phyloP scores from a whole-genome alignment of 2,888 invertebrate genomes.

The Drosophila nr. perissopoda region DNA sequence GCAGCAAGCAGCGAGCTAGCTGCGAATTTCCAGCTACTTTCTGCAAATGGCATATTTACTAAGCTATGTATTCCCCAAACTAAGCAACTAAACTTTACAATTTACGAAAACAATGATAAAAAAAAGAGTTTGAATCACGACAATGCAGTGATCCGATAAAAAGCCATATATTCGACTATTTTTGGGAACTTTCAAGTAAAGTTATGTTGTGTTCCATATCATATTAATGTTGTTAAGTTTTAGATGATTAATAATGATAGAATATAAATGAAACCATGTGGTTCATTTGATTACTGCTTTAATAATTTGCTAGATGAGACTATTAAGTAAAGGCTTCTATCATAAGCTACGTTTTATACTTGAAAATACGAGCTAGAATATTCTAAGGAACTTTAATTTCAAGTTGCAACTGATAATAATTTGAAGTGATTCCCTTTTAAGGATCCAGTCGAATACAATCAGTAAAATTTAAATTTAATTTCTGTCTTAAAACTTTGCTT shows the following conservation, averaged over 20 bases:
- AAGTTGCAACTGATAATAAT: background rate
- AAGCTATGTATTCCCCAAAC: slow-evolving; percentile 26
- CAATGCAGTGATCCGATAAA: background rate
- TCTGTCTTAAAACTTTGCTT: background rate
- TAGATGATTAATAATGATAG: background rate
- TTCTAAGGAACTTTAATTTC: background rate
- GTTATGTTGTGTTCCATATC: background rate
- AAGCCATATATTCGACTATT: background rate
- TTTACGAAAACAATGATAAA: slow-evolving; percentile 37
- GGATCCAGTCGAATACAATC: background rate
- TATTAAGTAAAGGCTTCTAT: background rate
- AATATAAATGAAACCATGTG: background rate
- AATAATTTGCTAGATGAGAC: background rate
- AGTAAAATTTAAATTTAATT: background rate
- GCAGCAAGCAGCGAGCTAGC: slow-evolving; percentile 16
- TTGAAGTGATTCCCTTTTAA: background rate
- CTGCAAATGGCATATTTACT: slow-evolving; percentile 21
- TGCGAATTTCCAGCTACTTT: slow-evolving; percentile 53
- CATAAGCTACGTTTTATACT: background rate
- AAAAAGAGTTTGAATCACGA: background rate
- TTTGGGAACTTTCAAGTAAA: no score
- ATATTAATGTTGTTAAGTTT: background rate
- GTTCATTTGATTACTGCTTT: background rate
- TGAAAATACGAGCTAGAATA: background rate
- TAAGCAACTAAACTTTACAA: slow-evolving; percentile 43